Percentiles rank a stretch among this genome's conserved stretches.
Conservation (phyloP, 2,888 invertebrate species). For the Coecobrya sp. region DNA sequence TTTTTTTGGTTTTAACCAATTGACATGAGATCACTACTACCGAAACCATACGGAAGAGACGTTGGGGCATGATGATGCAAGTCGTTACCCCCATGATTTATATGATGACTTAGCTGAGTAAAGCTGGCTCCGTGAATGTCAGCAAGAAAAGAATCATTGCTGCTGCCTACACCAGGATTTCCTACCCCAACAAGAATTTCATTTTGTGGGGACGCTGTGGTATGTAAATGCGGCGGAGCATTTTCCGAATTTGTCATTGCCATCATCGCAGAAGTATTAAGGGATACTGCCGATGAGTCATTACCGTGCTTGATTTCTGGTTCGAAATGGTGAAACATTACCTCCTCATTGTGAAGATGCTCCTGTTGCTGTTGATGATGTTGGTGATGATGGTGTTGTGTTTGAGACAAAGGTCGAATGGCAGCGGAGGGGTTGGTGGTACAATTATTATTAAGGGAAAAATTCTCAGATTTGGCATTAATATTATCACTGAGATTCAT, state of each 20-base stretch:
- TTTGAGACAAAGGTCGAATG: slow-evolving; percentile 66
- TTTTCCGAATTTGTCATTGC: slow-evolving; percentile 63
- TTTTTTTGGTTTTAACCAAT: slow-evolving; percentile 69
- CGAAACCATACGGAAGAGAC: slow-evolving; percentile 67
- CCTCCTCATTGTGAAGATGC: slow-evolving; percentile 22
- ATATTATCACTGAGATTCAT: not conserved
- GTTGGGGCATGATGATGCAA: slow-evolving; percentile 66
- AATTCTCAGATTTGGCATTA: not conserved
- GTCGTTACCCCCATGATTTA: slow-evolving; percentile 53
- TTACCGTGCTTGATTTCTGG: slow-evolving; percentile 16
- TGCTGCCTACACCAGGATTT: slow-evolving; percentile 8
- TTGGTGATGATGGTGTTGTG: slow-evolving; percentile 48
- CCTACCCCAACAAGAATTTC: slow-evolving; percentile 66
- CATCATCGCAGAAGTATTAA: slow-evolving; percentile 33
- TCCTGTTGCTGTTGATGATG: not conserved
- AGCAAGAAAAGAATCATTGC: slow-evolving; percentile 38
- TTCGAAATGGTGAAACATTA: slow-evolving; percentile 35
- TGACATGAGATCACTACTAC: slow-evolving; percentile 80
- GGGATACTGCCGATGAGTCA: not conserved
- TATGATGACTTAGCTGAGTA: slow-evolving; percentile 56
- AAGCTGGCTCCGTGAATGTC: slow-evolving; percentile 32
- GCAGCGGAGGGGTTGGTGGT: not conserved
- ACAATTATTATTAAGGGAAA: slow-evolving; percentile 18
- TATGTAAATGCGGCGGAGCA: slow-evolving; percentile 55
- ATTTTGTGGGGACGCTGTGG: slow-evolving; percentile 17